phyloP scores from a whole-genome alignment of 2,888 invertebrate genomes.

The Lycia hirtaria region DNA sequence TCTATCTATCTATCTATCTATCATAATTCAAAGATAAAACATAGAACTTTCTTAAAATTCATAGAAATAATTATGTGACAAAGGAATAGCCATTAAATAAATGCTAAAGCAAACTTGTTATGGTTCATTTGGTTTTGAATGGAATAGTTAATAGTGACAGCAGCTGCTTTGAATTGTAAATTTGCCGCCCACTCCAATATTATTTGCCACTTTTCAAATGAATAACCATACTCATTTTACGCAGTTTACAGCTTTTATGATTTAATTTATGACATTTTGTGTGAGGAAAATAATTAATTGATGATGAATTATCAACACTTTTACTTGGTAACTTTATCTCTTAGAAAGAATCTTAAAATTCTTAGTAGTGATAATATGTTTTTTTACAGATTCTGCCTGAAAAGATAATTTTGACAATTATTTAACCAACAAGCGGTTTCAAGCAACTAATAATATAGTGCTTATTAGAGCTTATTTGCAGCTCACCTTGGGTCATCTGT shows the following conservation, averaged over 20 bases:
- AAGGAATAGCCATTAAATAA: constrained; percentile 2
- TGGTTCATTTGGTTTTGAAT: constrained; percentile 36
- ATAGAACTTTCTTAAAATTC: neutral
- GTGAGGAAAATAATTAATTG: too few species aligned
- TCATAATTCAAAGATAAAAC: neutral
- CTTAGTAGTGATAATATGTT: too few species aligned
- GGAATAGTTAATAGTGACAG: constrained; percentile 38
- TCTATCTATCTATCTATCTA: too few species aligned
- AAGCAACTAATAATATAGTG: too few species aligned
- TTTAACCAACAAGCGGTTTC: too few species aligned
- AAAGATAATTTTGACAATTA: too few species aligned
- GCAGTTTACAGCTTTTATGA: neutral
- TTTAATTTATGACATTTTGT: too few species aligned
- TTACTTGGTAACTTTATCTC: too few species aligned
- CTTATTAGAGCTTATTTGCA: too few species aligned
- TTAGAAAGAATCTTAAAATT: too few species aligned
- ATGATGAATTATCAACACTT: neutral
- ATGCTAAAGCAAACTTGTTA: constrained; percentile 27
- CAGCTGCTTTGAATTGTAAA: constrained; percentile 41
- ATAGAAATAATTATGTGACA: neutral
- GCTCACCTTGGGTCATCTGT: too few species aligned
- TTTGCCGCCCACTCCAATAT: constrained; percentile 31
- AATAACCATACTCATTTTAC: constrained; percentile 24
- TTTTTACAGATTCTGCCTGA: too few species aligned
- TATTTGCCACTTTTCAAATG: constrained; percentile 27